Conservation (phyloP, 2,797 vertebrate species). For the Taeniopygia guttata region DNA sequence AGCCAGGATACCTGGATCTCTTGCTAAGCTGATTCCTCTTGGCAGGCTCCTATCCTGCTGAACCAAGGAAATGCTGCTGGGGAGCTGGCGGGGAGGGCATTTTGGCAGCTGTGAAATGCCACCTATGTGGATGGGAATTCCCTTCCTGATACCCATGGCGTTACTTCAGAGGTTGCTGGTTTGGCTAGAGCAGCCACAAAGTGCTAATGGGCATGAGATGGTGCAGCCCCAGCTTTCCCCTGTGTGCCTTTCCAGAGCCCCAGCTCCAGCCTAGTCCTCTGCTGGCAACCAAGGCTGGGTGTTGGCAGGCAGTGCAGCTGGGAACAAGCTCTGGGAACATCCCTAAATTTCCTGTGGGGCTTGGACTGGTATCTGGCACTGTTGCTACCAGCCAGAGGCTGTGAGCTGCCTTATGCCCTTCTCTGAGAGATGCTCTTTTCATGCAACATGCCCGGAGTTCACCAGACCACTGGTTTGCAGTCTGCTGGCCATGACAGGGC, state of each 20-base stretch:
- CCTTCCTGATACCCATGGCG: background rate
- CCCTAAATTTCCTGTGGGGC: background rate
- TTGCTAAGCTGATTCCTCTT: slow-evolving; percentile 25
- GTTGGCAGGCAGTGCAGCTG: background rate
- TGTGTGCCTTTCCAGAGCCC: background rate
- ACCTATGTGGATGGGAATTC: slow-evolving; percentile 44
- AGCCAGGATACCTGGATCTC: slow-evolving; percentile 56
- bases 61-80: background rate
- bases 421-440: background rate
- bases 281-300: background rate
- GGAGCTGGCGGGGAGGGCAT: background rate
- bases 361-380: background rate
- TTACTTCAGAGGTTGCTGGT: background rate
- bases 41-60: slow-evolving; percentile 42
- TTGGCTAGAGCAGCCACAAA: background rate
- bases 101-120: slow-evolving; percentile 55
- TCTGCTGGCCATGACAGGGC: background rate
- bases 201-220: background rate
- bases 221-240: background rate
- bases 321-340: background rate
- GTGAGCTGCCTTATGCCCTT: background rate
- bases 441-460: background rate
- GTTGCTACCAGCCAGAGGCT: background rate
- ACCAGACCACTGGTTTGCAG: background rate
- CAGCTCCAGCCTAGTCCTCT: background rate